Base-by-base conservation (phyloP, 2,888 invertebrate species). In the Lasiommata megera region DNA sequence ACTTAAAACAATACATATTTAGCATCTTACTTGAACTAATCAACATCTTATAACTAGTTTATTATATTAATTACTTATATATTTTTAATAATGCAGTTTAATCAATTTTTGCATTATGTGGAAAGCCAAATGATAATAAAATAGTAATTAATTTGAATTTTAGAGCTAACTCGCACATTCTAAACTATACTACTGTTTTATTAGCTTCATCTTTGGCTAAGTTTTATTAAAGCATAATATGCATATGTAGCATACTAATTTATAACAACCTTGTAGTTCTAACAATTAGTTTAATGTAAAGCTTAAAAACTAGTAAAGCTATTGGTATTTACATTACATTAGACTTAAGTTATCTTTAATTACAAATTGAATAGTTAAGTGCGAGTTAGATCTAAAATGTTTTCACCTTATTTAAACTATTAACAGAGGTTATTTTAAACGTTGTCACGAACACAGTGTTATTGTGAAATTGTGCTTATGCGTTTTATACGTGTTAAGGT, bases 381-480 rank as follows among this genome's bases (percentile, higher is more conserved):
- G 62, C 54, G 60, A 68, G 62, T 68, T 68, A 65, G 57, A 54
- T 63, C 62, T 58, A 62, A 51, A 43, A 29, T 41, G 34, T 38
- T 47, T 56, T 56, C 14, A 56, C 59, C 38, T 14, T 18, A 50
- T 54, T 34, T 11, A 16, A 34, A 34, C 23, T 11, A 34, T 34
- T 47, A 62, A 60, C 54, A 59, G 48, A 59, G 56, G 57, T 60
- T 56, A 61, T 41, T 54, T 31, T 46, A 54, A 61, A 64, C 61
- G 54, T 48, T 53, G 52, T 51, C 41, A 66, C 64, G 58, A 64
- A 63, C 62, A 68, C 65, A 50, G 73, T 73, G 72, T 73, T 70
- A 62, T 57, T 62, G 73, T 69, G 71, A 70, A 58, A 67, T 58
- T 62, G 76, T 77, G 79, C 77, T 65, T 64, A 68, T 72, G 67